These are phyloP conservation scores for Papilio machaon DNA, from an alignment of 1,140 invertebrate genomes.

Conservation along the genomic window DNA sequence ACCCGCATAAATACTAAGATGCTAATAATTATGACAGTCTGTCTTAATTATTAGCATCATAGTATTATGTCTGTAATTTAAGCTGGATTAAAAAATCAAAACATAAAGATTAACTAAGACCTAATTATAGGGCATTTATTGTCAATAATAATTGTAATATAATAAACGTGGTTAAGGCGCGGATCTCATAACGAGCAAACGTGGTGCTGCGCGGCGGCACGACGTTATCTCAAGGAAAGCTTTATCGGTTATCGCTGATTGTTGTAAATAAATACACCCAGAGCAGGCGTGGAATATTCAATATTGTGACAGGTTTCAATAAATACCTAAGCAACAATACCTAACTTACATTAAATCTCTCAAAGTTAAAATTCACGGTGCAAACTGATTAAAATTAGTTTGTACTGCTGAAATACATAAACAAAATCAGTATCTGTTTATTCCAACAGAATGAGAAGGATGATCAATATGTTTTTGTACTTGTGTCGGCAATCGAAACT, in stretches of 20 bases:
- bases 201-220: neutral
- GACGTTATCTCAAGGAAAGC: constrained; percentile 35
- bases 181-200: neutral
- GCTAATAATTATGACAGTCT: no score
- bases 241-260: constrained; percentile 37
- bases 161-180: neutral
- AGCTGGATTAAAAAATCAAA: neutral
- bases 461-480: no score
- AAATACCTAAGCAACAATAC: neutral
- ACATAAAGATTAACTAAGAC: neutral
- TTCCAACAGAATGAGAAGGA: no score
- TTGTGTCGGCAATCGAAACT: no score
- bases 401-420: no score
- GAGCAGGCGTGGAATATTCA: constrained; percentile 22
- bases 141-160: neutral
- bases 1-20: no score
- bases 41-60: no score
- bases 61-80: no score
- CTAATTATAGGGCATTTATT: neutral
- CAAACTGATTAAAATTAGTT: no score
- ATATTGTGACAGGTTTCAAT: constrained; percentile 35
- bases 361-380: no score
- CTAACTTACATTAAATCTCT: neutral
- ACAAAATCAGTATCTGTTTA: no score
- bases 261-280: constrained; percentile 33